Percentiles rank a stretch among this genome's conserved stretches.
phyloP scores from a whole-genome alignment of 2,113 vertebrate genomes.

The Seriola dumerili region DNA sequence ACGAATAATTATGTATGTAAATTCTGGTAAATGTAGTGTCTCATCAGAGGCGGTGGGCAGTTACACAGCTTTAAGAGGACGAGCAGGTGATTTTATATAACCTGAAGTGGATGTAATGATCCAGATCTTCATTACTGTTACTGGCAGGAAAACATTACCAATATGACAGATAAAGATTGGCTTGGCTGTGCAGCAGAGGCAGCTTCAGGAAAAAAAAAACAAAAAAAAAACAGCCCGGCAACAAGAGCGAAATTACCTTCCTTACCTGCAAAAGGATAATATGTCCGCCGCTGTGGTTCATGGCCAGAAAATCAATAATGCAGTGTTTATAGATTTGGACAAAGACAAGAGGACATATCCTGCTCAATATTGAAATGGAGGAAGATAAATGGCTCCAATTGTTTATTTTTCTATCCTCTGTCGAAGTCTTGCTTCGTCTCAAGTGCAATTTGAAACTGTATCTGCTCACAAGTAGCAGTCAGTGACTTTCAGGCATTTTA shows the following conservation, averaged over 20 bases:
- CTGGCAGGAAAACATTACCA: background rate
- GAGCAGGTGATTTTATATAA: background rate
- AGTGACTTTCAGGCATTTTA: background rate
- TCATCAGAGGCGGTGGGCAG: background rate
- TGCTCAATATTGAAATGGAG: constrained; percentile 23
- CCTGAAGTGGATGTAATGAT: background rate
- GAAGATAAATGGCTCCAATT: constrained; percentile 31
- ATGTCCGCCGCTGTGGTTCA: constrained; percentile 13
- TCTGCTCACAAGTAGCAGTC: background rate
- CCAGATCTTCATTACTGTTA: background rate
- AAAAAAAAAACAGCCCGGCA: background rate
- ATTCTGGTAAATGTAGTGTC: constrained; percentile 15
- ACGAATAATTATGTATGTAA: constrained; percentile 35
- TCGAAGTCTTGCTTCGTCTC: background rate
- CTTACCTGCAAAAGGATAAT: constrained; percentile 24
- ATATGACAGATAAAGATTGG: background rate
- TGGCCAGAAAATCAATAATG: constrained; percentile 28
- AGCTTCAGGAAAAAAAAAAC: no score
- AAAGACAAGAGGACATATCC: constrained; percentile 17
- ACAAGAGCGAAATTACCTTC: constrained; percentile 7
- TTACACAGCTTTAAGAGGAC: no score
- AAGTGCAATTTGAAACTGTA: constrained; percentile 10
- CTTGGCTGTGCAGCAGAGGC: background rate
- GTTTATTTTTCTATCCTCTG: constrained; percentile 14
- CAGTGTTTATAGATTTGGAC: constrained; percentile 36